phyloP scores from a whole-genome alignment of 2,797 vertebrate genomes.

The Vespertilio murinus region DNA sequence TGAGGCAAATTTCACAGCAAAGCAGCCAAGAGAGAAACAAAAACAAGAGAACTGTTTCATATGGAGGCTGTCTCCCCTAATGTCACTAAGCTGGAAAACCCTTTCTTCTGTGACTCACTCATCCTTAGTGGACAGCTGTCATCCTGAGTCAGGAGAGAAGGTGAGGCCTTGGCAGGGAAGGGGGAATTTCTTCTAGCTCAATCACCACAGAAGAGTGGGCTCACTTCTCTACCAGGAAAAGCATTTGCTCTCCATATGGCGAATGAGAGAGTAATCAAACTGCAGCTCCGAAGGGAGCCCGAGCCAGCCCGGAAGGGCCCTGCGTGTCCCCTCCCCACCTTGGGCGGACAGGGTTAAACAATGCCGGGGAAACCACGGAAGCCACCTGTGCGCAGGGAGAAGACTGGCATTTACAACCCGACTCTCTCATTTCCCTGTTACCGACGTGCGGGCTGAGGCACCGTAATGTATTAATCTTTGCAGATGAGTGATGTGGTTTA shows the following conservation, averaged over 20 bases:
- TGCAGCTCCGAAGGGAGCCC: neutral
- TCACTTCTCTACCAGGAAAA: neutral
- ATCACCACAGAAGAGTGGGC: neutral
- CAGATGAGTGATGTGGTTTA: slow-evolving; percentile 77
- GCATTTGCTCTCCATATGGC: neutral
- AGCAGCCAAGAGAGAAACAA: slow-evolving; percentile 62
- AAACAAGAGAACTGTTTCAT: slow-evolving; percentile 56
- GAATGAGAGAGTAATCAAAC: neutral
- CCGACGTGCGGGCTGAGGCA: slow-evolving; percentile 55
- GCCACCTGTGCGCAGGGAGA: slow-evolving; percentile 18
- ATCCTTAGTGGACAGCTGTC: neutral
- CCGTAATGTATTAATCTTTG: slow-evolving; percentile 78
- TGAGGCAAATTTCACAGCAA: slow-evolving; percentile 43
- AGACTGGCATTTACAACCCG: neutral
- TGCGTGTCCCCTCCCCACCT: neutral
- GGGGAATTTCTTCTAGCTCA: neutral
- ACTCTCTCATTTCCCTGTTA: slow-evolving; percentile 46
- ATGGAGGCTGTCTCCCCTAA: neutral
- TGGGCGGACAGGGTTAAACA: neutral
- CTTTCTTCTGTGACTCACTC: neutral
- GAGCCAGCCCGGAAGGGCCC: neutral
- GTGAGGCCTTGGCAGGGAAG: neutral
- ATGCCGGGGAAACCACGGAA: neutral
- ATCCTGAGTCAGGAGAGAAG: neutral
- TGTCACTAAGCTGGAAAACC: slow-evolving; percentile 42